These are phyloP conservation scores for Aythya baeri DNA, from an alignment of 2,113 vertebrate species.

Conservation along the genomic window DNA sequence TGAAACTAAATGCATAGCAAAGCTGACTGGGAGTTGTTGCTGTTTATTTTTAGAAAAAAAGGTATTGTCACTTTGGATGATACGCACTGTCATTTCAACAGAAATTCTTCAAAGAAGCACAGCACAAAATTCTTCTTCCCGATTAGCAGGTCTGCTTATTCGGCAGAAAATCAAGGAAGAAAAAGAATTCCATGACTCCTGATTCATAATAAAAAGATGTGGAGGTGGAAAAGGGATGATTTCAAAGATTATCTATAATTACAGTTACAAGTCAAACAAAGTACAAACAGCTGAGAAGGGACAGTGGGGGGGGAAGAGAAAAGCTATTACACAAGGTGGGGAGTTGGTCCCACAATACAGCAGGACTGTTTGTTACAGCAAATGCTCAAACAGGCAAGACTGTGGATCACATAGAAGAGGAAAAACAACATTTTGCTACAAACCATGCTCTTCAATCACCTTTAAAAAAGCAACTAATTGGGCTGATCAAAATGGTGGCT, in stretches of 20 bases:
- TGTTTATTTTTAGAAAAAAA: slow-evolving; percentile 13
- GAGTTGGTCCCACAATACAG: not conserved
- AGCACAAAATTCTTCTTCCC: slow-evolving; percentile 5
- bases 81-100: not conserved
- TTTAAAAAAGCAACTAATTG: not conserved
- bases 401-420: not conserved
- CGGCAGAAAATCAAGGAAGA: not conserved
- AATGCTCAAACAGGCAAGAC: not conserved
- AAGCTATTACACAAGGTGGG: not conserved
- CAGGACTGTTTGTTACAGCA: not conserved
- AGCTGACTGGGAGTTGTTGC: not conserved
- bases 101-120: not conserved
- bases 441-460: not conserved
- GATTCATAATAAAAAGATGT: not conserved
- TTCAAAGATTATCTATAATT: not conserved
- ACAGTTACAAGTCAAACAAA: not conserved
- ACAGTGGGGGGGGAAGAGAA: not conserved
- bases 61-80: not conserved
- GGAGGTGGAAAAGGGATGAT: not conserved
- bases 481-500: not conserved
- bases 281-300: not conserved
- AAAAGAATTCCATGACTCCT: not conserved
- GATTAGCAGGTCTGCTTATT: not conserved
- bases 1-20: not conserved
- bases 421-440: not conserved